These are phyloP conservation scores for Lepus timidus DNA, from an alignment of 2,113 vertebrate genomes.

Conservation along the genomic window DNA sequence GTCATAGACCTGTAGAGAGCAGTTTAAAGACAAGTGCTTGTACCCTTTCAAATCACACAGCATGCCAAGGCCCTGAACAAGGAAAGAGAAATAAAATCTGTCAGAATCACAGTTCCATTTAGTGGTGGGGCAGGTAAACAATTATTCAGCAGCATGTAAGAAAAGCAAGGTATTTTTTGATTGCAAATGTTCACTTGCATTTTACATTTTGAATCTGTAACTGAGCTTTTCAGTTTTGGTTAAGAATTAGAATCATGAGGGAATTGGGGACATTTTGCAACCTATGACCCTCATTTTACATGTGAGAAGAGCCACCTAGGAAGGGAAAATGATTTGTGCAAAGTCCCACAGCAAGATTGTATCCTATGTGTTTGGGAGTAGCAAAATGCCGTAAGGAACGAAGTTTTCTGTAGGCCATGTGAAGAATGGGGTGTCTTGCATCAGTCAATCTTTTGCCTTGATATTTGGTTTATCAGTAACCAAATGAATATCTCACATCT, in stretches of 20 bases:
- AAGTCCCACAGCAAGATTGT: background rate
- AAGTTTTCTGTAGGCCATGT: background rate
- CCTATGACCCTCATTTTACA: background rate
- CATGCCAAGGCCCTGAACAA: background rate
- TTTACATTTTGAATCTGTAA: conserved; percentile 43
- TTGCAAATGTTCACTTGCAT: background rate
- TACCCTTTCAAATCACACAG: conserved; percentile 7
- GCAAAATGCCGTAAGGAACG: background rate
- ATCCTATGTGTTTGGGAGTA: background rate
- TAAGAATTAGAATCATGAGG: background rate
- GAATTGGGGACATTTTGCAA: background rate
- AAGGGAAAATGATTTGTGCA: background rate
- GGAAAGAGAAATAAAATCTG: background rate
- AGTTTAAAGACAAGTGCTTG: conserved; percentile 31
- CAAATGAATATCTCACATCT: background rate
- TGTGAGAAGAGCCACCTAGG: background rate
- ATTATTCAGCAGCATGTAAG: background rate
- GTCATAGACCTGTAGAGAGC: background rate
- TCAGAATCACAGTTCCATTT: background rate
- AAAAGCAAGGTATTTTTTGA: background rate
- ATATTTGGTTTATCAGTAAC: background rate
- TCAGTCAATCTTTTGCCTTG: background rate
- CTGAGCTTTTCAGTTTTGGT: background rate
- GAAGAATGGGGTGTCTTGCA: background rate
- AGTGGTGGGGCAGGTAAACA: background rate